Conservation (phyloP, 2,797 vertebrate genomes). For the Protonibea diacanthus region DNA sequence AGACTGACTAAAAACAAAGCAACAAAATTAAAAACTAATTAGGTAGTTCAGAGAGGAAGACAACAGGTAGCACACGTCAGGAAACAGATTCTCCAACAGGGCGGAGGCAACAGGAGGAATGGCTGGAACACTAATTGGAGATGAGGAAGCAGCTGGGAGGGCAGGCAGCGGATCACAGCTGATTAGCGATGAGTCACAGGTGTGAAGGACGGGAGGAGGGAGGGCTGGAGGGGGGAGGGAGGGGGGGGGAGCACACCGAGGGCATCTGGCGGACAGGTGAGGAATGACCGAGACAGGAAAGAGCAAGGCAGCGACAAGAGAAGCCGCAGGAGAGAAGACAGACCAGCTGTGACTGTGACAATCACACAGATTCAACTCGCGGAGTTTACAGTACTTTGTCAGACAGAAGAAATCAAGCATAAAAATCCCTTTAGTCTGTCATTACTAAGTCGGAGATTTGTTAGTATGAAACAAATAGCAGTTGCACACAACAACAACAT, state of each 20-base stretch:
- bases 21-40: no score
- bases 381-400: background rate
- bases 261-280: constrained; percentile 65
- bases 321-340: background rate
- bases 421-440: background rate
- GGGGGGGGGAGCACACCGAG: constrained; percentile 20
- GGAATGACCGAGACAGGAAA: constrained; percentile 6
- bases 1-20: no score
- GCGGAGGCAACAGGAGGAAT: constrained; percentile 3
- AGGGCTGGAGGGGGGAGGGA: no score
- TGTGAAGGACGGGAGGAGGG: constrained; percentile 38
- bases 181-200: constrained; percentile 47
- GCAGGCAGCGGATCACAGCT: constrained; percentile 16
- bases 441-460: background rate
- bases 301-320: background rate
- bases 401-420: background rate
- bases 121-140: constrained; percentile 36
- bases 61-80: constrained; percentile 21
- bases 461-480: background rate
- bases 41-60: background rate
- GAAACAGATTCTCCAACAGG: constrained; percentile 6
- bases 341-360: constrained; percentile 11
- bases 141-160: constrained; percentile 48
- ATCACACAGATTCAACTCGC: background rate
- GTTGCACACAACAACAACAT: background rate